Evolutionary conservation across 2,113 vertebrate species (phyloP).

Genomic region (Tonatia bakeri): DNA sequence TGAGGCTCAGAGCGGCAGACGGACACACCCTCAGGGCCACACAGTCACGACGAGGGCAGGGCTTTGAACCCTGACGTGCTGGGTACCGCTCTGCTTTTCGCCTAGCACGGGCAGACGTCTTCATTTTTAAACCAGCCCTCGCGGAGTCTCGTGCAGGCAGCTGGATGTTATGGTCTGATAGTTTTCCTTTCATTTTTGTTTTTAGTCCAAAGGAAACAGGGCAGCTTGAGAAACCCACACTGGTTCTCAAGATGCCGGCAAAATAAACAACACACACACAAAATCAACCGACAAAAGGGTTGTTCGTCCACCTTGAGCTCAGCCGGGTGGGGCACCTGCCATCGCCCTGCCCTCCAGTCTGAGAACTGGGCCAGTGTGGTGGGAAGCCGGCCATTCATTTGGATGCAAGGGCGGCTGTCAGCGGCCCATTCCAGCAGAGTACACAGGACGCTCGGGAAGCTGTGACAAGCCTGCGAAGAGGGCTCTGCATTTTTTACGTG

Average conservation of each 20-base stretch:
- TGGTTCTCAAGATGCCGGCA: background rate
- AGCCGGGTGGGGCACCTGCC: rapidly evolving
- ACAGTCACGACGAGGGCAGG: background rate
- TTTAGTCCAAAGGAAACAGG: background rate
- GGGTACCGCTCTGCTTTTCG: background rate
- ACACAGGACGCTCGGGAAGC: rapidly evolving
- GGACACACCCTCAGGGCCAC: background rate
- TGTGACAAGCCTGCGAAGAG: background rate
- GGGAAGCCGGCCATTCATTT: rapidly evolving
- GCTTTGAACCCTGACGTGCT: background rate
- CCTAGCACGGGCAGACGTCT: rapidly evolving
- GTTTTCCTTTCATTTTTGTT: background rate
- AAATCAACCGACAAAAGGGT: background rate
- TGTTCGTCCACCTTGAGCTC: background rate
- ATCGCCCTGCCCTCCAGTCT: background rate
- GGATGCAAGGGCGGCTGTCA: rapidly evolving
- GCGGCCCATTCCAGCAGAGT: rapidly evolving
- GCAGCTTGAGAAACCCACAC: background rate
- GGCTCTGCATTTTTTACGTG: background rate
- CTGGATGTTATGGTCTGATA: rapidly evolving
- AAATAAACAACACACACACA: background rate
- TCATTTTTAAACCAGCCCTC: background rate
- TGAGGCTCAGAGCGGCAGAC: background rate
- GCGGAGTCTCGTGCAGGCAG: rapidly evolving
- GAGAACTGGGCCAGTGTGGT: rapidly evolving